Evolutionary conservation across 1,140 invertebrate genomes (phyloP).

Genomic region (Thaumatotibia leucotreta): DNA sequence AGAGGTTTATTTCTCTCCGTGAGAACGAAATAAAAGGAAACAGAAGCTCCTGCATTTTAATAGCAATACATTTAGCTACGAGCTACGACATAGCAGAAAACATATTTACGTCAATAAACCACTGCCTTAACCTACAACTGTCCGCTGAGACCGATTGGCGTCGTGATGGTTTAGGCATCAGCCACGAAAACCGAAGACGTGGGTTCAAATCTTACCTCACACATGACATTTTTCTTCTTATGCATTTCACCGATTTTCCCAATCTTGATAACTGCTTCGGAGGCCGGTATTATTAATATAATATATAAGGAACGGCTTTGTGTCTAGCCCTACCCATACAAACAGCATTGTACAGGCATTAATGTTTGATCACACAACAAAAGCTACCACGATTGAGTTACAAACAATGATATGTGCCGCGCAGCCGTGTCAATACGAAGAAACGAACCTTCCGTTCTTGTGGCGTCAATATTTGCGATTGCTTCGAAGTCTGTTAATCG

Average conservation of each 20-base stretch:
- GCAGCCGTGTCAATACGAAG: not conserved
- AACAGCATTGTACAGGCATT: not conserved
- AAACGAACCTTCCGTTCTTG: not conserved
- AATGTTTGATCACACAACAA: constrained; percentile 7
- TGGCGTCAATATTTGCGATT: not conserved
- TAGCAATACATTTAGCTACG: no score
- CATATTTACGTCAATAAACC: no score
- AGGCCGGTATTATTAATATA: not conserved
- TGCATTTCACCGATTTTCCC: not conserved
- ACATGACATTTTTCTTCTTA: not conserved
- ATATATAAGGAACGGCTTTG: not conserved
- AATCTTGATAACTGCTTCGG: not conserved
- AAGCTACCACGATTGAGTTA: not conserved
- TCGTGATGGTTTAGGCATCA: no score
- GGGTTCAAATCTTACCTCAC: no score
- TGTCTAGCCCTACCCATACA: not conserved
- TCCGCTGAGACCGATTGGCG: no score
- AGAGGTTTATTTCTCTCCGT: no score
- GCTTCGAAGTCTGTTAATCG: no score
- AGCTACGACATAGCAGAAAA: no score
- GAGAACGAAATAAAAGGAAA: no score
- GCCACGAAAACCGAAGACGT: no score
- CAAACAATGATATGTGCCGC: not conserved
- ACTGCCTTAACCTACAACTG: no score
- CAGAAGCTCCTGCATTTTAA: no score